Base-by-base conservation (phyloP, 2,113 vertebrate genomes). In the Nycticebus coucang region DNA sequence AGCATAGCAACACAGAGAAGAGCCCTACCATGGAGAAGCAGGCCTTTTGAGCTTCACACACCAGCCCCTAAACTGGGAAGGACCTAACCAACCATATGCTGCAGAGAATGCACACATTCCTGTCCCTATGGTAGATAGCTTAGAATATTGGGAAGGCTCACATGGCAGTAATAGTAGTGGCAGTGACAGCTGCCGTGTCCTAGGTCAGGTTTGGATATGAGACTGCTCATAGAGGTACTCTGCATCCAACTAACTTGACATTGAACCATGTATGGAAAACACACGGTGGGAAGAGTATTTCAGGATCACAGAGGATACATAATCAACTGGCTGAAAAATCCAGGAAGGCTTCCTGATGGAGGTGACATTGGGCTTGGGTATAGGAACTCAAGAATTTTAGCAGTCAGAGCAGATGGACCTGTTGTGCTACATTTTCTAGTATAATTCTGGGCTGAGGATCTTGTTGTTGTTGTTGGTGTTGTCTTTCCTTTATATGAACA, bases 111-210 rank as follows among this genome's bases (percentile, higher is more conserved):
- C 18, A 35, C 57, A 53, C 1, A 6, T 3, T 62, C 30, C 14
- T 87, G 13, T 69, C 60, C 12, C 9, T 17, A 26, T 64, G 45
- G 26, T 78, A 41, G 53, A 6, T 17, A 4, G 15, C 41, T 30
- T 28, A 17, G 10, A 64, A 21, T 17, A 15, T 17, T 21, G 30
- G 17, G 12, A 7, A 18, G 30, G n/a, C 6, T 18, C 69, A 45
- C 4, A 9, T 10, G 24, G 17, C 7, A 30, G 14, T 12, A 37
- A 64, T 22, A 69, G 15, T 11, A 28, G 13, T 9, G 2, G 33
- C 7, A 53, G 50, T 11, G 2, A 6, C 30, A 7, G 13, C 18
- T 13, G 66, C 5, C 9, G 0, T 28, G 7, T 2, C 69, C 18
- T 45, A 55, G 33, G 26, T 68, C 15, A 57, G 53, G 3, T 41